Base-by-base conservation (phyloP, 2,888 invertebrate species). In the Lissonota sp. region DNA sequence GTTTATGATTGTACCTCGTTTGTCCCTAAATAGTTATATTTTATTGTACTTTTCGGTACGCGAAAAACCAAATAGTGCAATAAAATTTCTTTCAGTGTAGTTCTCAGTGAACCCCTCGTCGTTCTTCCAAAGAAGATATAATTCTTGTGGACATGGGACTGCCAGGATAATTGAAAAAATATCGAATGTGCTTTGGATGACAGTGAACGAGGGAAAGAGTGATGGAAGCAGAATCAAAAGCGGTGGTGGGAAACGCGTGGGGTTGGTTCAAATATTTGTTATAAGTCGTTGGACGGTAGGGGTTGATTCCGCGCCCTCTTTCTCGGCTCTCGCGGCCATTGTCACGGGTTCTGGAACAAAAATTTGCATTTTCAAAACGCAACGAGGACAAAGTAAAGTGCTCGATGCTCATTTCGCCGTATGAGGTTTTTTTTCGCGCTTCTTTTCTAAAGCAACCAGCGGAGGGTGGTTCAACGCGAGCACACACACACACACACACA, bases 331-430 rank as follows among this genome's bases (percentile, higher is more conserved):
- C 12, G 40, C 63, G 42, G 39, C 64, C 67, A 82, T 82, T 82
- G 82, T 82, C 69, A 40, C 37, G 26, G n/a, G 67, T 58, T 26
- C 64, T 64, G 63, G 64, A 14, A 53, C 57, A 73, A 76, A 53
- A 80, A 79, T 81, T 76, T 81, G 83, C 76, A 81, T 81, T 67
- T 79, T 69, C 64, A 76, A 44, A 72, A 78, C 60, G 64, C 62
- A 73, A 75, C 53, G 53, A 40, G 26, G 67, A 73, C 57, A 46
- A 55, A 73, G 55, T 44, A 64, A 53, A 40, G 14, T 53, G 70
- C 77, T 57, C 80, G 83, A 73, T 78, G 80, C 75, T 80, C 74
- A 80, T 83, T 80, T 82, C 62, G 70, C 37, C 63, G 62, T 79
- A 63, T 69, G 64, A 69, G 72, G 49, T 60, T 74, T 77, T 73